phyloP scores from a whole-genome alignment of 2,797 vertebrate genomes.

The Sebastes diaconus region DNA sequence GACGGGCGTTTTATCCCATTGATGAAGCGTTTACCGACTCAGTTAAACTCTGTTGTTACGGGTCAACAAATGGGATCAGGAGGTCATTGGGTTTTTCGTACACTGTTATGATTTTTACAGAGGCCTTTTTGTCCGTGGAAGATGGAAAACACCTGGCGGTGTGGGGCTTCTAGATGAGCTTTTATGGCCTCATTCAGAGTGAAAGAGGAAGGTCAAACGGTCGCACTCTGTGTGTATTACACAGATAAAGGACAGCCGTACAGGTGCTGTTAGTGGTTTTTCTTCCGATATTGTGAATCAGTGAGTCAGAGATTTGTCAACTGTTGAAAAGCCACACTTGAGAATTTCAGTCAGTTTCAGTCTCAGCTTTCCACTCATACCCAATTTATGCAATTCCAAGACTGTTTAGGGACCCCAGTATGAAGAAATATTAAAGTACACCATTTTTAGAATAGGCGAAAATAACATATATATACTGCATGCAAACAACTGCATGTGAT shows the following conservation, averaged over 20 bases:
- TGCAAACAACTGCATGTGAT: too few relatives aligned
- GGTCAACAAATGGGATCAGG: constrained; percentile 51
- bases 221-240: not conserved
- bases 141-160: constrained; percentile 12
- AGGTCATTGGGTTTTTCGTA: constrained; percentile 22
- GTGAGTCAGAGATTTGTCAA: not conserved
- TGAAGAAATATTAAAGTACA: too few relatives aligned
- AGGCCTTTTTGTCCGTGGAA: constrained; percentile 17
- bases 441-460: too few relatives aligned
- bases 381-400: too few relatives aligned
- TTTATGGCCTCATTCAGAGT: constrained; percentile 30
- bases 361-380: too few relatives aligned
- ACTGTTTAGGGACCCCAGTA: too few relatives aligned
- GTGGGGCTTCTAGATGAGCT: constrained; percentile 17
- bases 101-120: constrained; percentile 18
- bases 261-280: constrained; percentile 1
- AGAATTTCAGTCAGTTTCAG: not conserved
- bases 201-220: constrained; percentile 24
- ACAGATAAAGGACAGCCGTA: constrained; percentile 7
- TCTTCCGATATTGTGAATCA: not conserved
- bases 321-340: not conserved
- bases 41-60: not conserved
- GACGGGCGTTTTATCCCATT: constrained; percentile 5
- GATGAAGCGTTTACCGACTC: constrained; percentile 33
- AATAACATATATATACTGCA: too few relatives aligned